Evolutionary conservation across 1,140 invertebrate genomes (phyloP).

Genomic region (Platyura marginata): DNA sequence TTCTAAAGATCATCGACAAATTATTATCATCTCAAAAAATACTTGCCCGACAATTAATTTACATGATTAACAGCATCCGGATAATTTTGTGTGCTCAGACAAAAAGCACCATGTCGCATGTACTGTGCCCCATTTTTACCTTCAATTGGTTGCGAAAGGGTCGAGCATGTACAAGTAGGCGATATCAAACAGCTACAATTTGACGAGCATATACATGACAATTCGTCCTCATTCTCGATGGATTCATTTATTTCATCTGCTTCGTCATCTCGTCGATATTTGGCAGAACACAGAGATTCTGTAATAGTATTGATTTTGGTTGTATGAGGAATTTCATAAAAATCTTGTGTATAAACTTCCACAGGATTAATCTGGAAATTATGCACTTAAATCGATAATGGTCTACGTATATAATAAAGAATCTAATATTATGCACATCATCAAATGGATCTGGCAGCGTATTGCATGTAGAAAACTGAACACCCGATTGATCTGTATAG

Average conservation of each 20-base stretch:
- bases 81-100: conserved; percentile 71
- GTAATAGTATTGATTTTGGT: neutral
- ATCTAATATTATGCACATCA: neutral
- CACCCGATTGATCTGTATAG: conserved; percentile 35
- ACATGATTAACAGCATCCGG: conserved; percentile 69
- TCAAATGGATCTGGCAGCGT: conserved; percentile 25
- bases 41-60: conserved; percentile 12
- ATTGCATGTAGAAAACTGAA: conserved; percentile 52
- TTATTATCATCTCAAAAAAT: conserved; percentile 3
- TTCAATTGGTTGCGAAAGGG: conserved; percentile 24
- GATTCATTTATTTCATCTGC: neutral
- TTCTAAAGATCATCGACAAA: conserved; percentile 23
- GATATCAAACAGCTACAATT: neutral
- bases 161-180: neutral
- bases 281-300: neutral
- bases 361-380: neutral
- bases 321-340: neutral
- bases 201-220: neutral
- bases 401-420: neutral
- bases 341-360: conserved; percentile 1
- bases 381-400: neutral
- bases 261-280: neutral
- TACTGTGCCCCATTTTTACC: conserved; percentile 50
- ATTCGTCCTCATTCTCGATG: neutral
- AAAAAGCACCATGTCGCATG: conserved; percentile 52